These are phyloP conservation scores for Drosophila paranaensis DNA, from an alignment of 2,888 invertebrate genomes.

Conservation along the genomic window DNA sequence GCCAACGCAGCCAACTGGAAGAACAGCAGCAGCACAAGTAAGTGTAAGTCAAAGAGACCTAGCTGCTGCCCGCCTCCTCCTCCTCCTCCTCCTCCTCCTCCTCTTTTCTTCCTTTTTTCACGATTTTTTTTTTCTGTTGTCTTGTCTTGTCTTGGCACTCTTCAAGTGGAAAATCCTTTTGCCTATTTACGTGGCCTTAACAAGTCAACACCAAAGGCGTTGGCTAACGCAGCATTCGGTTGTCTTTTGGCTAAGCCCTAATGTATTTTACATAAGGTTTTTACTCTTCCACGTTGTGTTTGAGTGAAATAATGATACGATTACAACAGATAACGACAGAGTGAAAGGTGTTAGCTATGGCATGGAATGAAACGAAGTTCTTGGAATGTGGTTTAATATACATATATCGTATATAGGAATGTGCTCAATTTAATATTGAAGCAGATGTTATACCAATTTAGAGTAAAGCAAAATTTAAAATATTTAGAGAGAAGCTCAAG, in stretches of 20 bases:
- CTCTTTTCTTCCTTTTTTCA: constrained; percentile 1
- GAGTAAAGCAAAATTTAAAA: neutral
- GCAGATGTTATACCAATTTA: neutral
- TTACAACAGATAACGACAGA: neutral
- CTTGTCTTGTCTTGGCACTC: constrained; percentile 67
- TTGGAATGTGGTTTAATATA: neutral
- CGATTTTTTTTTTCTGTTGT: constrained; percentile 11
- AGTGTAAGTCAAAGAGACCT: constrained; percentile 23
- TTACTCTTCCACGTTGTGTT: constrained; percentile 1
- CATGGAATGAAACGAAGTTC: neutral
- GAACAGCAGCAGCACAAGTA: constrained; percentile 42
- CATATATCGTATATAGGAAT: neutral
- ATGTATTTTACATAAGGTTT: constrained; percentile 21
- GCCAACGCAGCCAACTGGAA: constrained; percentile 66
- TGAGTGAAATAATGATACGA: neutral
- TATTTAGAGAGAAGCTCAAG: neutral
- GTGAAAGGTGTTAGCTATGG: neutral
- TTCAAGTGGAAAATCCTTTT: constrained; percentile 81
- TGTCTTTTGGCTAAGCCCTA: constrained; percentile 49
- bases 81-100: neutral
- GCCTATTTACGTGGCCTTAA: constrained; percentile 71
- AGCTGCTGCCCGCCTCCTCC: constrained; percentile 26
- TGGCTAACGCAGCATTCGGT: constrained; percentile 27
- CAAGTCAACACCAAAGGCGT: constrained; percentile 60
- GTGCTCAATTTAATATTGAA: neutral